Percentiles rank a stretch among this genome's conserved stretches.
Conservation (phyloP, 2,888 invertebrate species). For the Chalcosyrphus nemorum region DNA sequence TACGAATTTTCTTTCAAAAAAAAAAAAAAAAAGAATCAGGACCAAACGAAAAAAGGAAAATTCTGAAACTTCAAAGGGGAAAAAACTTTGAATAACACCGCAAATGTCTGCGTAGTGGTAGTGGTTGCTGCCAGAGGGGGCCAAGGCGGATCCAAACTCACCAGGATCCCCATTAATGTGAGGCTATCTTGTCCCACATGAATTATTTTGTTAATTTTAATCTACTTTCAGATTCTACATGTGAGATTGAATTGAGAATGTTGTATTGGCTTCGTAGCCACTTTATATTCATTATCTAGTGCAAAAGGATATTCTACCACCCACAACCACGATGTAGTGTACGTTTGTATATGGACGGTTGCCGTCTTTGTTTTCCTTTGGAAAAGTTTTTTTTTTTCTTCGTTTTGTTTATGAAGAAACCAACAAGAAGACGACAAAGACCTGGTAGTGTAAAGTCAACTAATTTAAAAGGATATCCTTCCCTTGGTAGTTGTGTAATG, state of each 20-base stretch:
- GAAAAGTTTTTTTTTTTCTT: conserved; percentile 1
- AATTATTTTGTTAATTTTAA: conserved; percentile 55
- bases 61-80: conserved; percentile 9
- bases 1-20: conserved; percentile 8
- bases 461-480: conserved; percentile 28
- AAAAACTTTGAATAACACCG: conserved; percentile 47
- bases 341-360: background rate
- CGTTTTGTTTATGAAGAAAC: no score
- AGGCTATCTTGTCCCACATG: conserved; percentile 31
- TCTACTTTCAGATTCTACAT: conserved; percentile 34
- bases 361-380: background rate
- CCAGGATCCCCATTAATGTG: conserved; percentile 38
- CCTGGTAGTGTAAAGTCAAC: background rate
- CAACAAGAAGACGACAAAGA: background rate
- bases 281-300: conserved; percentile 38
- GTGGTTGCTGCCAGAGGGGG: background rate
- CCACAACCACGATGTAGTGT: background rate
- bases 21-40: conserved; percentile 10
- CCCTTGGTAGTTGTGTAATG: conserved; percentile 15
- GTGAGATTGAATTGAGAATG: conserved; percentile 21
- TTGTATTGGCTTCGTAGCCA: conserved; percentile 15
- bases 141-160: background rate
- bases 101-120: conserved; percentile 29
- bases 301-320: background rate
- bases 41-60: conserved; percentile 6